These are phyloP conservation scores for Orussus abietinus DNA, from an alignment of 1,140 invertebrate species.

Conservation along the genomic window DNA sequence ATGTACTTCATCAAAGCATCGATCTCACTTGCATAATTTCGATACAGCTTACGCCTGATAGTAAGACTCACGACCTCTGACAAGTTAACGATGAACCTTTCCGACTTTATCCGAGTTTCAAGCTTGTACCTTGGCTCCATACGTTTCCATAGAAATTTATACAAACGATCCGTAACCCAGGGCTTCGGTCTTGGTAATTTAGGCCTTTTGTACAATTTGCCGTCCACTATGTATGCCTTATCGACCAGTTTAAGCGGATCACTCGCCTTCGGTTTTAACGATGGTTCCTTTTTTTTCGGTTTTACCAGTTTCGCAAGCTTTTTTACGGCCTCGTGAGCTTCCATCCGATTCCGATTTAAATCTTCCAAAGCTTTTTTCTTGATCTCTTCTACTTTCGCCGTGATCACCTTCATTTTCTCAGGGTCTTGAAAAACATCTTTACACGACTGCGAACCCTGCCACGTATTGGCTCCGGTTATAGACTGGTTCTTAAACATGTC, in stretches of 20 bases:
- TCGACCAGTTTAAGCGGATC: conserved; percentile 26
- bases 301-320: no score
- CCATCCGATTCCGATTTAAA: no score
- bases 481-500: no score
- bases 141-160: conserved; percentile 33
- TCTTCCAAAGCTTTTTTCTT: no score
- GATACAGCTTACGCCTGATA: conserved; percentile 24
- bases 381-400: no score
- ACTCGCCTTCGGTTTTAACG: no score
- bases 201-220: conserved; percentile 31
- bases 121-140: conserved; percentile 32
- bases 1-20: conserved; percentile 29
- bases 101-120: conserved; percentile 25
- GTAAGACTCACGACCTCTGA: conserved; percentile 14
- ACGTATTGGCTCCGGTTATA: no score
- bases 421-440: no score
- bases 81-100: conserved; percentile 30
- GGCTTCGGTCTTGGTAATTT: conserved; percentile 29
- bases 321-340: no score
- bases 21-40: conserved; percentile 24
- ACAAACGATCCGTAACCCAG: conserved; percentile 37
- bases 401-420: no score
- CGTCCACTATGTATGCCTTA: conserved; percentile 35
- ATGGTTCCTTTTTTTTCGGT: no score
- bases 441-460: no score